Percentiles rank a stretch among this genome's conserved stretches.
phyloP scores from a whole-genome alignment of 2,888 invertebrate species.

The Dione juno region DNA sequence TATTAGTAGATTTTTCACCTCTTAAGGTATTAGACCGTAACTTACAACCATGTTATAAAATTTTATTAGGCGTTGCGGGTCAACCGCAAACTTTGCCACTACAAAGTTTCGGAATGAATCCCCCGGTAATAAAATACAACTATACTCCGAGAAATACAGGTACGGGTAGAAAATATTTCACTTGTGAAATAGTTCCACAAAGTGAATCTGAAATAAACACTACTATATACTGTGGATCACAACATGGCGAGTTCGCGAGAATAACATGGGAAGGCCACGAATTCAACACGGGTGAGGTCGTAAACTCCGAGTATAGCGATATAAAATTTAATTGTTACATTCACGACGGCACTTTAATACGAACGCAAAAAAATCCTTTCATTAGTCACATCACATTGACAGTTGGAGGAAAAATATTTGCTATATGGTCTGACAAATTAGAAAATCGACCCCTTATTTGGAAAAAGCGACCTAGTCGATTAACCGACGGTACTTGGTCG shows the following conservation, averaged over 20 bases:
- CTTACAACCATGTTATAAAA: constrained; percentile 85
- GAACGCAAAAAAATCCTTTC: constrained; percentile 85
- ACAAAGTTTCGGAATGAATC: constrained; percentile 71
- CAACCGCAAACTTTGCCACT: constrained; percentile 68
- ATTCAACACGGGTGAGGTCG: constrained; percentile 84
- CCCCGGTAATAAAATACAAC: constrained; percentile 63
- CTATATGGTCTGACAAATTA: constrained; percentile 89
- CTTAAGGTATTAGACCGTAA: constrained; percentile 84
- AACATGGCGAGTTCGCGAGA: constrained; percentile 73
- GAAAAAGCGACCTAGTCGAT: constrained; percentile 83
- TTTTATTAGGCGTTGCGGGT: constrained; percentile 74
- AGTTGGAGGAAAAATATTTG: constrained; percentile 89
- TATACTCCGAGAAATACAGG: constrained; percentile 61
- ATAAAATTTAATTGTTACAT: constrained; percentile 77
- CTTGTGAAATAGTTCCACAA: constrained; percentile 62
- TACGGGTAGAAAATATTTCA: constrained; percentile 72
- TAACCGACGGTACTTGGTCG: constrained; percentile 90
- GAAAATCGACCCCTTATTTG: constrained; percentile 85
- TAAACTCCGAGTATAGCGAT: constrained; percentile 84
- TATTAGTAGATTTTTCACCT: constrained; percentile 84
- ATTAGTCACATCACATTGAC: constrained; percentile 85
- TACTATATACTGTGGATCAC: constrained; percentile 68
- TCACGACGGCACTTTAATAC: constrained; percentile 88
- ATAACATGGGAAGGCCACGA: constrained; percentile 88
- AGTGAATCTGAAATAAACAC: constrained; percentile 61